These are phyloP conservation scores for Oryzias dopingdopingensis DNA, from an alignment of 2,797 vertebrate genomes.

Conservation along the genomic window DNA sequence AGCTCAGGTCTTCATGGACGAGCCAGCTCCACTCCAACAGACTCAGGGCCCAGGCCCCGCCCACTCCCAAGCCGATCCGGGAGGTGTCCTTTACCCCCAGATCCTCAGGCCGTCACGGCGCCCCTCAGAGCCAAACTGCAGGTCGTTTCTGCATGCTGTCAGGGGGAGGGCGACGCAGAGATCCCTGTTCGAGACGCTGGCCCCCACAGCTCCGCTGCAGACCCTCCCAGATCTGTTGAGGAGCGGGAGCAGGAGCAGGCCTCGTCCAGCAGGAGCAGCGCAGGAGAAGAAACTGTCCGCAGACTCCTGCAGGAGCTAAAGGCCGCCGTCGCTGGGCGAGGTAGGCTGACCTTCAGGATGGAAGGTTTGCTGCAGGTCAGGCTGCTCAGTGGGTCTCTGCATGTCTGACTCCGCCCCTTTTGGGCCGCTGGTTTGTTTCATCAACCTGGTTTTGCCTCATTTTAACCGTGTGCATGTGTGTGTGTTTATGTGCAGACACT, in stretches of 20 bases:
- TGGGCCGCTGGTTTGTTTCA: too few species aligned
- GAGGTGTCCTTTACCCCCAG: not conserved
- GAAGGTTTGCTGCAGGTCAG: too few species aligned
- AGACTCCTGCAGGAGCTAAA: conserved; percentile 83
- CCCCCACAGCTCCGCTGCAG: not conserved
- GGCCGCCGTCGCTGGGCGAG: conserved; percentile 64
- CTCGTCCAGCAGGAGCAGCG: too few species aligned
- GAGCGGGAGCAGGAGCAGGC: too few species aligned
- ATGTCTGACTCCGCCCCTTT: too few species aligned
- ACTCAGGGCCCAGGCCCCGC: too few species aligned
- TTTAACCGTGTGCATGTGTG: not conserved
- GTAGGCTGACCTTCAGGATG: conserved; percentile 25
- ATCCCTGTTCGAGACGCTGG: conserved; percentile 66
- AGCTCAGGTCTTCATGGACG: too few species aligned
- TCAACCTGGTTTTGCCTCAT: too few species aligned
- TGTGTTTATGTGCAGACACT: conserved; percentile 60
- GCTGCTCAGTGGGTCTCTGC: too few species aligned
- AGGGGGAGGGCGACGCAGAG: not conserved
- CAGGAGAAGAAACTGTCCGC: conserved; percentile 56
- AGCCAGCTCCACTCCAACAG: too few species aligned
- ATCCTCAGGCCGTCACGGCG: not conserved
- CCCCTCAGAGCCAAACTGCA: not conserved
- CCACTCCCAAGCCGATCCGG: too few species aligned
- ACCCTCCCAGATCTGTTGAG: too few species aligned
- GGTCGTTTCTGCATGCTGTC: fast-evolving